These are phyloP conservation scores for Lineus longissimus DNA, from an alignment of 1,140 invertebrate species.

Conservation along the genomic window DNA sequence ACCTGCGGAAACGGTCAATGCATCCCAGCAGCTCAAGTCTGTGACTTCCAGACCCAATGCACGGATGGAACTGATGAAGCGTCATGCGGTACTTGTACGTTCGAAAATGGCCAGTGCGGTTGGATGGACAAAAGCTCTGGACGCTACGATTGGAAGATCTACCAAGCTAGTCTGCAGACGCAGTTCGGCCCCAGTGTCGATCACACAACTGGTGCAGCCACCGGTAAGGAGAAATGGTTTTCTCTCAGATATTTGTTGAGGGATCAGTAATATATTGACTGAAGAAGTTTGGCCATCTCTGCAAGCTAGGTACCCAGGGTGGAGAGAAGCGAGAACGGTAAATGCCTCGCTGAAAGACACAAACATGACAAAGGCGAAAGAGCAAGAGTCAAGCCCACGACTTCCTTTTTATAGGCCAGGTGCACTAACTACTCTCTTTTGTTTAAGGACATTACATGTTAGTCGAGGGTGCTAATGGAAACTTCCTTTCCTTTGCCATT, in stretches of 20 bases:
- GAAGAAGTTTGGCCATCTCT: too few species aligned
- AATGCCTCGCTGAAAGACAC: too few species aligned
- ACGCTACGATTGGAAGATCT: conserved; percentile 69
- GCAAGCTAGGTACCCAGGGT: too few species aligned
- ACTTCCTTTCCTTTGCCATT: conserved; percentile 36
- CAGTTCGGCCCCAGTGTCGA: conserved; percentile 67
- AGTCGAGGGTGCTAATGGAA: conserved; percentile 58
- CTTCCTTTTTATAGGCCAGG: too few species aligned
- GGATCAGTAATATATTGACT: too few species aligned
- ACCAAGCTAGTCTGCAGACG: conserved; percentile 63
- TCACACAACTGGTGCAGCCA: conserved; percentile 58
- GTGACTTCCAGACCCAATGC: conserved; percentile 65
- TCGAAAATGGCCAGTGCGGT: conserved; percentile 60
- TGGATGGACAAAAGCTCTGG: conserved; percentile 69
- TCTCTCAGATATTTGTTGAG: too few species aligned
- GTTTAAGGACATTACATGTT: conserved; percentile 72
- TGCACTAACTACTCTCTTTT: too few species aligned
- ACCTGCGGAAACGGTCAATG: conserved; percentile 23
- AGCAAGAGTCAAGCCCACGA: too few species aligned
- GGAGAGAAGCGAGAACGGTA: too few species aligned
- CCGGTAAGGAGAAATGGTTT: conserved; percentile 21
- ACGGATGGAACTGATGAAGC: conserved; percentile 40
- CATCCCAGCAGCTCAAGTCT: conserved; percentile 48
- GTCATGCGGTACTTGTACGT: conserved; percentile 43
- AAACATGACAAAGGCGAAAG: too few species aligned